Evolutionary conservation across 2,113 vertebrate species (phyloP).

Genomic region (Caranx ignobilis): DNA sequence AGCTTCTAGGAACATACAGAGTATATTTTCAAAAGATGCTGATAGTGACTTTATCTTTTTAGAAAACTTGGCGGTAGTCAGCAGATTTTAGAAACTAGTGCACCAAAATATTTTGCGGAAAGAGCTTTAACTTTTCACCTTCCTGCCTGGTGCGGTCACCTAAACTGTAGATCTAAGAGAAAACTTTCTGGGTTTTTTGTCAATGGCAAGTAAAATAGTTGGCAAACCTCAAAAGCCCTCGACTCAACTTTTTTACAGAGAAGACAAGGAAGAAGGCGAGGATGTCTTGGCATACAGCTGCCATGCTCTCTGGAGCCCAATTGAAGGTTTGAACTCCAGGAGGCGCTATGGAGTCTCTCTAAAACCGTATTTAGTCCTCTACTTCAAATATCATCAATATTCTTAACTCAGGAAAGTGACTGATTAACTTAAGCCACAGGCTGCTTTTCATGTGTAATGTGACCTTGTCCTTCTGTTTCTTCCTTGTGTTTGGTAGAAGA

Average conservation of each 20-base stretch:
- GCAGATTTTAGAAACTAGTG: neutral
- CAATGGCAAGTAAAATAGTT: neutral
- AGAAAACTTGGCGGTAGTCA: neutral
- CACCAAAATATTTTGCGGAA: neutral
- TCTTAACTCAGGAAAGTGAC: neutral
- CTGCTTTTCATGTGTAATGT: neutral
- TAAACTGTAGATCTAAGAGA: neutral
- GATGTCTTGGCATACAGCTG: neutral
- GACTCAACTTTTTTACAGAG: neutral
- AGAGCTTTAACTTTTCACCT: neutral
- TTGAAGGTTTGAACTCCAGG: neutral
- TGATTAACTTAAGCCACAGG: neutral
- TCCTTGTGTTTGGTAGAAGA: neutral
- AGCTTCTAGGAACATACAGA: neutral
- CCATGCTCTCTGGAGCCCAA: neutral
- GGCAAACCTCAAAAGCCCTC: neutral
- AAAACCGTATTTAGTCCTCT: neutral
- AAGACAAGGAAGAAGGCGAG: neutral
- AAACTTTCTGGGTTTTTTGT: conserved; percentile 4
- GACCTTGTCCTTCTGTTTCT: neutral
- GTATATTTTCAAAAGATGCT: neutral
- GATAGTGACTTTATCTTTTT: neutral
- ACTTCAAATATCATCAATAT: neutral
- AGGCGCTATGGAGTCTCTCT: neutral
- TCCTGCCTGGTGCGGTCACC: neutral